Conservation (phyloP, 2,797 vertebrate genomes). For the Simalia tracyae region DNA sequence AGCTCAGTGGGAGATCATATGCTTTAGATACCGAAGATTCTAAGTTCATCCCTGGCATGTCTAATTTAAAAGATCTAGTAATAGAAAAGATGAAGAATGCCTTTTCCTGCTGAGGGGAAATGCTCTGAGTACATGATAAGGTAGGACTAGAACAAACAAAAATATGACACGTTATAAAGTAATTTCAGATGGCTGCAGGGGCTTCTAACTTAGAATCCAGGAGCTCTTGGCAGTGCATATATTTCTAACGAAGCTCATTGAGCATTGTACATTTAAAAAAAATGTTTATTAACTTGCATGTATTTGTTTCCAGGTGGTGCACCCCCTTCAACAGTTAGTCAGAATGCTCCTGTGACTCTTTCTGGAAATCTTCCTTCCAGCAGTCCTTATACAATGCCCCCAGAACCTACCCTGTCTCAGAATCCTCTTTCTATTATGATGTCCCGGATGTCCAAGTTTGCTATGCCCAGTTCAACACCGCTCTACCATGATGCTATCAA, state of each 20-base stretch:
- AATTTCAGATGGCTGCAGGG: neutral
- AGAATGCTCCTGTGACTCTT: constrained; percentile 87
- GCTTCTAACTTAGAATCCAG: neutral
- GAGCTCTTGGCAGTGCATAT: neutral
- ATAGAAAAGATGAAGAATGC: neutral
- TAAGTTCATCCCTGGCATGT: neutral
- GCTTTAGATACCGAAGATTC: too few relatives aligned
- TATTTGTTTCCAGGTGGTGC: constrained; percentile 82
- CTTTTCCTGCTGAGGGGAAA: neutral
- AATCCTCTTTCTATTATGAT: constrained; percentile 99
- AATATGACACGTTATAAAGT: neutral
- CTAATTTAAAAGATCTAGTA: neutral
- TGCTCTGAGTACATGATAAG: neutral
- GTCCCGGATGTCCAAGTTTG: constrained; percentile 99
- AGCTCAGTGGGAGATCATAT: neutral
- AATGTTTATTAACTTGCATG: neutral
- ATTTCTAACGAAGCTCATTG: neutral
- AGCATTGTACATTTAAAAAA: neutral
- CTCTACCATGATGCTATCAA: constrained; percentile 99
- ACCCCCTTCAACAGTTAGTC: constrained; percentile 87
- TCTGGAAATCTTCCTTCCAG: constrained; percentile 93
- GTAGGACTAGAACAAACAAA: neutral
- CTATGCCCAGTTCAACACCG: constrained; percentile 98
- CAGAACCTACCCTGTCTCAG: constrained; percentile 97
- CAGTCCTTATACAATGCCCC: constrained; percentile 93